Conservation (phyloP, 2,888 invertebrate species). For the Subacronicta megacephala region DNA sequence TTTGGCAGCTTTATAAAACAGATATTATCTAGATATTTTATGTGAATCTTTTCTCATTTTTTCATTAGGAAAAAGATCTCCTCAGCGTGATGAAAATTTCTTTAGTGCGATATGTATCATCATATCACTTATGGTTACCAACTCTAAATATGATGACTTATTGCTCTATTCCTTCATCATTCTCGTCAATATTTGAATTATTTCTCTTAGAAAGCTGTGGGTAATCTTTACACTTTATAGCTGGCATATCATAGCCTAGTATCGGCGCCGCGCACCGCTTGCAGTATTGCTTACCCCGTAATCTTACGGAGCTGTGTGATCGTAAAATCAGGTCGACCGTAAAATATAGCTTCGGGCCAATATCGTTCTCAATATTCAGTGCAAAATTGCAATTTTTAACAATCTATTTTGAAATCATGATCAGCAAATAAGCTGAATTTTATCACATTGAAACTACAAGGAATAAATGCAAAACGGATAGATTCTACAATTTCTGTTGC, state of each 20-base stretch:
- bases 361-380: conserved; percentile 19
- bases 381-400: conserved; percentile 39
- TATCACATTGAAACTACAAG: not conserved
- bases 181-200: not conserved
- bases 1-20: too few relatives aligned
- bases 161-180: too few relatives aligned
- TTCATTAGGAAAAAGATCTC: too few relatives aligned
- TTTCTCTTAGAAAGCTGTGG: not conserved
- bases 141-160: too few relatives aligned
- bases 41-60: too few relatives aligned
- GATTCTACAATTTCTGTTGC: not conserved
- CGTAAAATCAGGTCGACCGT: conserved; percentile 27
- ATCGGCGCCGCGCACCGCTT: not conserved
- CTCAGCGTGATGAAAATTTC: too few relatives aligned
- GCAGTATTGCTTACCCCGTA: conserved; percentile 29
- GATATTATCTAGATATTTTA: too few relatives aligned
- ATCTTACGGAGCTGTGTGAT: conserved; percentile 25
- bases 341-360: conserved; percentile 34
- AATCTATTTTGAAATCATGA: conserved; percentile 6
- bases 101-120: too few relatives aligned
- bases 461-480: too few relatives aligned
- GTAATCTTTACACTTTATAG: not conserved
- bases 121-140: too few relatives aligned
- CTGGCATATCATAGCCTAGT: conserved; percentile 1
- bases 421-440: conserved; percentile 9